These are phyloP conservation scores for Apostichopus parvimensis DNA, from an alignment of 35 echinoderm and acorn worm genomes.

Conservation along the genomic window DNA sequence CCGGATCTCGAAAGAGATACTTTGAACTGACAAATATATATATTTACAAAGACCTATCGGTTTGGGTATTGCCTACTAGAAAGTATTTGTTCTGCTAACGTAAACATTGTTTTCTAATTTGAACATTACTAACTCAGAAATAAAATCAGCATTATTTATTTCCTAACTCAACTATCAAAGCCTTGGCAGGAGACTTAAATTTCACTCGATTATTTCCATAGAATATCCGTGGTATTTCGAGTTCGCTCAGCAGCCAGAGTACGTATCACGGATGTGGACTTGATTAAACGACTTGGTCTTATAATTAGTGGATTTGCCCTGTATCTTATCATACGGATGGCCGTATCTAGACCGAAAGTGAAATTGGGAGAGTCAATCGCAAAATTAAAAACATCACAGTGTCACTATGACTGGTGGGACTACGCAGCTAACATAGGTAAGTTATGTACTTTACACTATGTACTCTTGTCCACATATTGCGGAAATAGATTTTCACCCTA, in stretches of 20 bases:
- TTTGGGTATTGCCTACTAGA: no score
- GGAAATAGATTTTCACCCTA: no score
- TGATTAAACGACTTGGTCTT: slow-evolving; percentile 90
- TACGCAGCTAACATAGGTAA: slow-evolving; percentile 97
- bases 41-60: no score
- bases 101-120: no score
- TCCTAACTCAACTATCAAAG: no score
- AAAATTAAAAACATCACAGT: slow-evolving; percentile 89
- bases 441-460: neutral
- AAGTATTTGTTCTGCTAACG: no score
- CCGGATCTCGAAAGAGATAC: no score
- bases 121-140: no score
- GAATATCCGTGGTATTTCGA: slow-evolving; percentile 92
- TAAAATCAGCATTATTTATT: no score
- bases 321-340: slow-evolving; percentile 81
- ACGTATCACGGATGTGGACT: slow-evolving; percentile 89
- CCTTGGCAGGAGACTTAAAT: no score
- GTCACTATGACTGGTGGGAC: slow-evolving; percentile 97
- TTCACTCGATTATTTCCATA: neutral
- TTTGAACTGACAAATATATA: no score
- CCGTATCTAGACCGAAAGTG: slow-evolving; percentile 75
- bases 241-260: slow-evolving; percentile 91
- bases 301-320: slow-evolving; percentile 78
- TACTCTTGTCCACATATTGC: no score
- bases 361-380: slow-evolving; percentile 61